Evolutionary conservation across 1,140 invertebrate genomes (phyloP), one percentile per base, ranked within the genome.

Genomic region (Aricia agestis): DNA sequence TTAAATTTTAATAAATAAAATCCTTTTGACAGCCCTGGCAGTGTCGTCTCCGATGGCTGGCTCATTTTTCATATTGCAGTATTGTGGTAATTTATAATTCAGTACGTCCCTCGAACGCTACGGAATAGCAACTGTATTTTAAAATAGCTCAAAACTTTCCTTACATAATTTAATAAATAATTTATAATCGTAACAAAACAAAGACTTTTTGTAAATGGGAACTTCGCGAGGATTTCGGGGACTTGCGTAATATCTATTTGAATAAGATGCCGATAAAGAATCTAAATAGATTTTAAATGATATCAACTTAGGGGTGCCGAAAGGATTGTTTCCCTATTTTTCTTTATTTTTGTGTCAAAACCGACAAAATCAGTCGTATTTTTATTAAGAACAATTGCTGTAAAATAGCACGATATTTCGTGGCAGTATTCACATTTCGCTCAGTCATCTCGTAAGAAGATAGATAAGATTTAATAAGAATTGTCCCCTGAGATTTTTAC

Each of bases 21-120:
- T 9, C 11, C 45, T 52, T 52, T 52, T 52, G 45, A 11, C 45
- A 52, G 11, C 45, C 45, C 45, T 52, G 9, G 45, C 45, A 52
- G 45, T 52, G 45, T 52, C 45, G 45, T 52, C 45, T 52, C 45
- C 45, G 7, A 52, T 15, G 13, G 45, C 45, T 52, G 9, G 9
- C 41, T 67, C 41, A 42, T 36, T 42, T 36, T 67, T 67, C 15
- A 67, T 67, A 42, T 17, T 42, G 32, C 32, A 42, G 31, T 67
- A 42, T 42, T 41, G 66, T 17, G 13, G 66, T 67, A n/a, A 18
- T 67, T 42, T 67, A 42, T 42, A 36, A 41, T 42, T 67, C 32
- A 67, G 36, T 32, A 15, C 41, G n/a, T 31, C n/a, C 11, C 66
- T 18, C 58, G 58, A 52, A 52, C 36, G 36, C 36, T 36, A 36